Percentiles rank a stretch among this genome's conserved stretches.
Conservation (phyloP, 2,113 vertebrate genomes). For the Capreolus pygargus region DNA sequence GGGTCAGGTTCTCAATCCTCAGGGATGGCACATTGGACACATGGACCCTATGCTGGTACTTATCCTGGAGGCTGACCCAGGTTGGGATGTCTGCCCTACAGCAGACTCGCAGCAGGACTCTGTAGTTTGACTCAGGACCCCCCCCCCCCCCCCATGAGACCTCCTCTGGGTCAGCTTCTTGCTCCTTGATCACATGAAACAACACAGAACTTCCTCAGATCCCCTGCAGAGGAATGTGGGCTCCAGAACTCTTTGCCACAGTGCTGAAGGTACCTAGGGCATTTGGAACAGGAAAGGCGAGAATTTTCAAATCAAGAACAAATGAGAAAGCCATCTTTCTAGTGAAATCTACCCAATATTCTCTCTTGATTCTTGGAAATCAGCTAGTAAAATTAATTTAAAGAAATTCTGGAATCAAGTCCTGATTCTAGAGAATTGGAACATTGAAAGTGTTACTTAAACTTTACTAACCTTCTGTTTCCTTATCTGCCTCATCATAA, state of each 20-base stretch:
- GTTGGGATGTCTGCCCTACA: fast-evolving
- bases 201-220: not conserved
- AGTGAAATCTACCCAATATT: not conserved
- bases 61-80: not conserved
- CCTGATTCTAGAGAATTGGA: not conserved
- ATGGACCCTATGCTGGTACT: not conserved
- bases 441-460: not conserved
- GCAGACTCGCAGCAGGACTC: fast-evolving
- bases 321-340: not conserved
- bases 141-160: too few relatives aligned
- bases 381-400: not conserved
- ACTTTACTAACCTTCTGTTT: not conserved
- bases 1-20: not conserved
- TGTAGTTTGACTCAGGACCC: not conserved
- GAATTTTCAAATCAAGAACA: not conserved
- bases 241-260: not conserved
- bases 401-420: not conserved
- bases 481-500: not conserved
- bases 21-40: not conserved
- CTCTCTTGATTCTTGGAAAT: not conserved
- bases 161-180: not conserved
- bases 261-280: not conserved
- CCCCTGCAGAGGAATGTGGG: not conserved
- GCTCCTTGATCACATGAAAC: not conserved
- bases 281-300: not conserved